phyloP scores from a whole-genome alignment of 2,113 vertebrate genomes.

The Etia nguti region DNA sequence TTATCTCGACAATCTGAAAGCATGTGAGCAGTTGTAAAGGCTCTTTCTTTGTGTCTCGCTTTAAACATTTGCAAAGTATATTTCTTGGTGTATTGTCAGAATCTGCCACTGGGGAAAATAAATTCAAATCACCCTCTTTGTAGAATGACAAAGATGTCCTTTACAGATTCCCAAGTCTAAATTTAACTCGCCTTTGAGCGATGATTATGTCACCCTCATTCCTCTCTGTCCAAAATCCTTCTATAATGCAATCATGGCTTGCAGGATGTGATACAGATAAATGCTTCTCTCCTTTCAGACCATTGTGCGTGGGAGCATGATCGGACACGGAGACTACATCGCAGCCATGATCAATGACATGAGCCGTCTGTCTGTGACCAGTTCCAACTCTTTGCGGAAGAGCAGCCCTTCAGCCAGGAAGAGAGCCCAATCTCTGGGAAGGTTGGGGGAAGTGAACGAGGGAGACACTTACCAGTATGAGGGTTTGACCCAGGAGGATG shows the following conservation, averaged over 20 bases:
- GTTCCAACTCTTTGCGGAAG: constrained; percentile 91
- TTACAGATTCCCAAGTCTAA: constrained; percentile 52
- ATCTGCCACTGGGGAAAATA: constrained; percentile 6
- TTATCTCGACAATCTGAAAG: not conserved
- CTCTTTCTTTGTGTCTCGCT: not conserved
- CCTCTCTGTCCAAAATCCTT: constrained; percentile 19
- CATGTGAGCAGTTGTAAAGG: not conserved
- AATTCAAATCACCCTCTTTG: constrained; percentile 29
- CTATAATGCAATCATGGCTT: constrained; percentile 11
- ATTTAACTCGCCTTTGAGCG: constrained; percentile 54
- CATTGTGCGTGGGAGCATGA: constrained; percentile 89
- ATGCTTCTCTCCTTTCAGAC: constrained; percentile 75
- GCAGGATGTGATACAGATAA: constrained; percentile 22
- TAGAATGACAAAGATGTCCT: constrained; percentile 46
- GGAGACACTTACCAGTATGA: constrained; percentile 85
- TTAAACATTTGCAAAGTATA: not conserved
- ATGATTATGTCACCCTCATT: constrained; percentile 42
- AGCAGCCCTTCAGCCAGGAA: constrained; percentile 85
- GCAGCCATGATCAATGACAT: constrained; percentile 90
- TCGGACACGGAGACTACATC: constrained; percentile 89
- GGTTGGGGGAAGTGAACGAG: constrained; percentile 86
- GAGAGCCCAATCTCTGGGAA: constrained; percentile 88
- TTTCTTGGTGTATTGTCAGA: constrained; percentile 23
- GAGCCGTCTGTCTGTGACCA: constrained; percentile 92
- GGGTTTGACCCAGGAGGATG: constrained; percentile 77